Base-by-base conservation (phyloP, 2,113 vertebrate species). In the Otus sunia region DNA sequence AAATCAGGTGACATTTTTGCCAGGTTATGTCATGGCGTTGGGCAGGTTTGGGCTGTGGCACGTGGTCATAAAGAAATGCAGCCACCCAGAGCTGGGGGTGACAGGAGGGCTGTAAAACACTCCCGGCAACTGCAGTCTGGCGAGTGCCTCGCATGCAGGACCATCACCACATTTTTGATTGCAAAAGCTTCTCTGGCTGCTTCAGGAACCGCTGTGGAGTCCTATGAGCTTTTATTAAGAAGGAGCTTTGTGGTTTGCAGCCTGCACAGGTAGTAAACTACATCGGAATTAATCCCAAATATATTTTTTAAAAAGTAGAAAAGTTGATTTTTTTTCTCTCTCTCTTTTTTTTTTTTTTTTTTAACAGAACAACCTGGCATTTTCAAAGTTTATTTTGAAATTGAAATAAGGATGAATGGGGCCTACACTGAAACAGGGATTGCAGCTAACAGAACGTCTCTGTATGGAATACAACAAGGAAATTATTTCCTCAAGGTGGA, bases 401-500 rank as follows among this genome's bases (percentile, higher is more conserved):
- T 41, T 59, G 76, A 93, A 97, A 94, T 37, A 72, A 79, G 84
- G 88, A 58, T 89, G 92, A 95, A 79, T 78, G 92, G 86, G 94
- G 87, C 83, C 73, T 94, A 47, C 59, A 56, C 80, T 64, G 21
- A 45, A 81, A 52, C 34, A 37, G 78, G 60, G 83, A 81, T 49
- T 9, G 45, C 32, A 92, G 94, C 88, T 85, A 96, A 97, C 93
- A 97, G 96, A 96, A 96, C 82, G 69, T 79, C 94, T 97, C 96
- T 96, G 93, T 97, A 94, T 95, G 76, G 74, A 97, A 88, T 96
- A 96, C 94, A 97, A 90, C 84, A 97, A 94, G 95, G 89, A 95
- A 98, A 95, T 92, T 92, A 91, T 97, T 97, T 96, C 97, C 96
- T 97, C 82, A 81, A 92, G 94, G 88, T 94, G 86, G 93, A 96